Conservation (phyloP, 2,113 vertebrate species). For the Callopanchax toddi region DNA sequence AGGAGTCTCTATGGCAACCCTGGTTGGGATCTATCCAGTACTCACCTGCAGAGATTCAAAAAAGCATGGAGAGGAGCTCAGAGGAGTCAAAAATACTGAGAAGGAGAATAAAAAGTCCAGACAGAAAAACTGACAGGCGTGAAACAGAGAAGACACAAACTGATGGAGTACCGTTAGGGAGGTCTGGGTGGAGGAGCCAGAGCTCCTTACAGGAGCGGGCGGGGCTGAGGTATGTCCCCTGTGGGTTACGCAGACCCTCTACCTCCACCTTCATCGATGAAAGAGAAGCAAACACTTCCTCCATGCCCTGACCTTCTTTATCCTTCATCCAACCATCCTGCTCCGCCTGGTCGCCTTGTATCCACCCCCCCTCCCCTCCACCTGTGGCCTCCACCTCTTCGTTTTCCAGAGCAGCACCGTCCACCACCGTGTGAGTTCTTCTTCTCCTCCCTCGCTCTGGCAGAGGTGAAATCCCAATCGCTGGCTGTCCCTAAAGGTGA, state of each 20-base stretch:
- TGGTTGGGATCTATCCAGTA: conserved; percentile 99
- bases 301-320: conserved; percentile 88
- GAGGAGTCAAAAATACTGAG: neutral
- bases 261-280: conserved; percentile 94
- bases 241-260: conserved; percentile 91
- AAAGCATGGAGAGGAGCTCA: neutral
- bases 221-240: conserved; percentile 91
- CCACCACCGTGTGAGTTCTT: conserved; percentile 81
- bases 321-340: conserved; percentile 67
- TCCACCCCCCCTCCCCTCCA: conserved; percentile 63
- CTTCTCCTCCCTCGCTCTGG: conserved; percentile 80
- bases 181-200: conserved; percentile 89
- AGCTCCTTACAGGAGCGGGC: conserved; percentile 97
- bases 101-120: conserved; percentile 1
- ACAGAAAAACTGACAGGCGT: neutral
- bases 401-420: conserved; percentile 73
- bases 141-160: neutral
- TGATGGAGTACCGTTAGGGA: conserved; percentile 83
- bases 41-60: conserved; percentile 81
- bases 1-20: conserved; percentile 94
- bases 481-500: conserved; percentile 65
- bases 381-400: conserved; percentile 75
- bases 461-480: conserved; percentile 58
- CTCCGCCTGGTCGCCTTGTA: conserved; percentile 66
- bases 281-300: conserved; percentile 94